Conservation (phyloP, 2,888 invertebrate species). For the Micropterix aruncella region DNA sequence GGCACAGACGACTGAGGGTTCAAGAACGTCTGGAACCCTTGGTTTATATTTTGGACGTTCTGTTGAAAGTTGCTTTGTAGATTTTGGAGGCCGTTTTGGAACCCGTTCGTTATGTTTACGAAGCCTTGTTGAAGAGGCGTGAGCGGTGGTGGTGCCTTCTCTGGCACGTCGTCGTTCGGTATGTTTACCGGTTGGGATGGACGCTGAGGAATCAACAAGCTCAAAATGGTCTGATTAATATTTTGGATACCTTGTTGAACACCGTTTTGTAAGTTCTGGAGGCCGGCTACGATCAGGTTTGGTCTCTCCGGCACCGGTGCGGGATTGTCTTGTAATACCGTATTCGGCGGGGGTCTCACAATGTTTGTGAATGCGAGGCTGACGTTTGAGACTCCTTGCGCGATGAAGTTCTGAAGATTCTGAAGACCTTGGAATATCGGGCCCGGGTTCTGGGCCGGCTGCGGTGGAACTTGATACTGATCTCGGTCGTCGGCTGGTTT, state of each 20-base stretch:
- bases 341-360: neutral
- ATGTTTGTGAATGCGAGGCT: neutral
- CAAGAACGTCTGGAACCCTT: neutral
- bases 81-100: neutral
- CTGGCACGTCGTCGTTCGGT: neutral
- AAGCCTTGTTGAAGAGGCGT: neutral
- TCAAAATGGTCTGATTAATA: neutral
- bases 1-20: neutral
- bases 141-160: too few species aligned
- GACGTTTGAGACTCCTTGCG: neutral
- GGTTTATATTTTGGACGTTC: neutral
- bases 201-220: neutral
- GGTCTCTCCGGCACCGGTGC: neutral
- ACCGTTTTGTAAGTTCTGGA: neutral
- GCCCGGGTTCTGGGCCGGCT: neutral
- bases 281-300: neutral
- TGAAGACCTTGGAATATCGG: neutral
- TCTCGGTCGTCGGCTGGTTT: neutral
- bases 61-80: neutral
- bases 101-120: neutral
- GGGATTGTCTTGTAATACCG: neutral
- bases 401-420: neutral
- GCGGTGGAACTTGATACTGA: too few species aligned
- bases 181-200: neutral
- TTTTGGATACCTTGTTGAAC: neutral